Conservation (phyloP, 2,797 vertebrate genomes). For the Garrulus glandarius region DNA sequence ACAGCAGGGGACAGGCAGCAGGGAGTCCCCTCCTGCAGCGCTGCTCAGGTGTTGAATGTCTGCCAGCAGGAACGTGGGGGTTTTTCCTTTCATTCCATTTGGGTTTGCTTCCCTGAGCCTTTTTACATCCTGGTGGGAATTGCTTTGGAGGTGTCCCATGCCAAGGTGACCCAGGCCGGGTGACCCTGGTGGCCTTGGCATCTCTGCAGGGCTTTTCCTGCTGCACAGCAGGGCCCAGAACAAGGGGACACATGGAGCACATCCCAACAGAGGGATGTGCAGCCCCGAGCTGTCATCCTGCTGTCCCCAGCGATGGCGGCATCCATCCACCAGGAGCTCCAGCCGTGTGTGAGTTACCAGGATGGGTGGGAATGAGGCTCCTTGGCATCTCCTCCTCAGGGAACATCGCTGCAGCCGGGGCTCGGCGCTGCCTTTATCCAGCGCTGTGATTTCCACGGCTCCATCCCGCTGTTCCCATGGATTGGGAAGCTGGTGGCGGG, state of each 20-base stretch:
- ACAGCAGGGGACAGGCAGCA: not conserved
- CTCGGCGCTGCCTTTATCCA: no score
- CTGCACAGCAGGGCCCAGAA: not conserved
- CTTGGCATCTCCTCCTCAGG: rapidly evolving
- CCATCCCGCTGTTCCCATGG: not conserved
- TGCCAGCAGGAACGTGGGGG: rapidly evolving
- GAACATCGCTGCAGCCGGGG: not conserved
- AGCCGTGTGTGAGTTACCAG: rapidly evolving
- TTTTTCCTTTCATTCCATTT: rapidly evolving
- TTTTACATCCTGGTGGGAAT: rapidly evolving
- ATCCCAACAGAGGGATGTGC: not conserved
- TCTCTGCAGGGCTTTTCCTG: rapidly evolving
- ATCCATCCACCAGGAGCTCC: not conserved
- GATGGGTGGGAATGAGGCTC: rapidly evolving
- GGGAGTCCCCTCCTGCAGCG: rapidly evolving
- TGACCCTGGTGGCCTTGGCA: not conserved
- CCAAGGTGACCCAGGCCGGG: rapidly evolving
- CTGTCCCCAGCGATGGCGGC: not conserved
- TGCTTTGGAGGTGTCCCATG: not conserved
- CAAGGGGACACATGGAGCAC: rapidly evolving
- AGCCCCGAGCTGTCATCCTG: rapidly evolving
- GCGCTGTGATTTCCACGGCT: rapidly evolving
- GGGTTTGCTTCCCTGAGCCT: not conserved
- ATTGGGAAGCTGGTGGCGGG: not conserved
- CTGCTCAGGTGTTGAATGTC: rapidly evolving